Conservation (phyloP, 2,888 invertebrate genomes). For the Drosophila mimica region DNA sequence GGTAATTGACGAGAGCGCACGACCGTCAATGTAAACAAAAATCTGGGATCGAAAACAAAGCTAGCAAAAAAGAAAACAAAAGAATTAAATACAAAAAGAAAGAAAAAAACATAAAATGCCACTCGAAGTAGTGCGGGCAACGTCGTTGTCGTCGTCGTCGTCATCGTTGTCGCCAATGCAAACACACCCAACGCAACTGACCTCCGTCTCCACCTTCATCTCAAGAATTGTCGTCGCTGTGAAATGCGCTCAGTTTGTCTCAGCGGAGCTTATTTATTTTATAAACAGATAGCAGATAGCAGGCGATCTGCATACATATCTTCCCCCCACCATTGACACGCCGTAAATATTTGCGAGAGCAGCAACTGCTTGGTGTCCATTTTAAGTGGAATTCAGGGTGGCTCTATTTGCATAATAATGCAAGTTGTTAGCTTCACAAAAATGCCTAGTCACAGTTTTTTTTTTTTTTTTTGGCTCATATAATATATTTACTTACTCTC, state of each 20-base stretch:
- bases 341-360: constrained; percentile 22
- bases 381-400: neutral
- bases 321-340: constrained; percentile 14
- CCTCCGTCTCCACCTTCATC: constrained; percentile 51
- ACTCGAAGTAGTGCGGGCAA: constrained; percentile 39
- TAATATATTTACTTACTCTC: neutral
- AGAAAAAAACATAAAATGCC: constrained; percentile 3
- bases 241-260: constrained; percentile 27
- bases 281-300: constrained; percentile 21
- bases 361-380: constrained; percentile 11
- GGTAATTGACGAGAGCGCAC: constrained; percentile 51
- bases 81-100: constrained; percentile 12
- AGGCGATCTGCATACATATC: constrained; percentile 39
- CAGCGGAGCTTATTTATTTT: constrained; percentile 26
- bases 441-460: neutral
- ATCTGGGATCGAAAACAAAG: constrained; percentile 37
- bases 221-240: constrained; percentile 28
- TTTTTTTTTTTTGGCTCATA: neutral
- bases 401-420: constrained; percentile 24
- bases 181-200: constrained; percentile 55
- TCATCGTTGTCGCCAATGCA: constrained; percentile 28
- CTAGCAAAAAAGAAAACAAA: constrained; percentile 31
- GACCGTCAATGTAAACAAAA: constrained; percentile 58
- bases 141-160: constrained; percentile 4
- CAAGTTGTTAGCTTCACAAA: neutral